These are phyloP conservation scores for Squalus acanthias DNA, from an alignment of 2,797 vertebrate genomes.

Conservation along the genomic window DNA sequence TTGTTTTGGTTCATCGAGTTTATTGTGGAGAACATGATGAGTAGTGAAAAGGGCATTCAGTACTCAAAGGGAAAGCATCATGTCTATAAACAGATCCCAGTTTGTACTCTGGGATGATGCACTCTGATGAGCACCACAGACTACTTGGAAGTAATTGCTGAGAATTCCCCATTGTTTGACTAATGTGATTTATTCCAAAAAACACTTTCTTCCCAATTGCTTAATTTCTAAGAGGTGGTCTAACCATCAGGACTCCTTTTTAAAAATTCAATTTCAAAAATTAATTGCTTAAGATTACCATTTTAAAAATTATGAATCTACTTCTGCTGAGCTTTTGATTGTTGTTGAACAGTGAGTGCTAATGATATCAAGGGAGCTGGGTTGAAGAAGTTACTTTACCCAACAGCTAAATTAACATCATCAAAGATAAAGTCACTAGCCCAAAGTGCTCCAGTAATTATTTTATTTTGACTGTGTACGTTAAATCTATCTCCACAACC, in stretches of 20 bases:
- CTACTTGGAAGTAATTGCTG: background rate
- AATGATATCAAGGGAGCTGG: background rate
- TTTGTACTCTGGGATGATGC: background rate
- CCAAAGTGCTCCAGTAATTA: background rate
- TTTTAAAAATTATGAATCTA: background rate
- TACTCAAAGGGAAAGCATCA: background rate
- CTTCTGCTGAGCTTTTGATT: background rate
- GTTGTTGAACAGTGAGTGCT: background rate
- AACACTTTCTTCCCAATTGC: background rate
- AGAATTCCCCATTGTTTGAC: background rate
- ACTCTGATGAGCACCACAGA: background rate
- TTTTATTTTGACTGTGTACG: background rate
- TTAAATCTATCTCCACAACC: background rate
- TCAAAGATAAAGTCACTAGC: background rate
- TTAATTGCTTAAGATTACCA: background rate
- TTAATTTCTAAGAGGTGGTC: background rate
- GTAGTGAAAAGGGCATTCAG: conserved; percentile 4
- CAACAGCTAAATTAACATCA: background rate
- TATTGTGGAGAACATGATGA: background rate
- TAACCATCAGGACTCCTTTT: background rate
- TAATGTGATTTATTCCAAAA: background rate
- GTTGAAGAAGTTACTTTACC: background rate
- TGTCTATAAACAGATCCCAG: background rate
- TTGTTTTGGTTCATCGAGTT: conserved; percentile 25
- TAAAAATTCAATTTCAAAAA: background rate